phyloP scores from a whole-genome alignment of 2,888 invertebrate genomes.

The Ectemnius lituratus region DNA sequence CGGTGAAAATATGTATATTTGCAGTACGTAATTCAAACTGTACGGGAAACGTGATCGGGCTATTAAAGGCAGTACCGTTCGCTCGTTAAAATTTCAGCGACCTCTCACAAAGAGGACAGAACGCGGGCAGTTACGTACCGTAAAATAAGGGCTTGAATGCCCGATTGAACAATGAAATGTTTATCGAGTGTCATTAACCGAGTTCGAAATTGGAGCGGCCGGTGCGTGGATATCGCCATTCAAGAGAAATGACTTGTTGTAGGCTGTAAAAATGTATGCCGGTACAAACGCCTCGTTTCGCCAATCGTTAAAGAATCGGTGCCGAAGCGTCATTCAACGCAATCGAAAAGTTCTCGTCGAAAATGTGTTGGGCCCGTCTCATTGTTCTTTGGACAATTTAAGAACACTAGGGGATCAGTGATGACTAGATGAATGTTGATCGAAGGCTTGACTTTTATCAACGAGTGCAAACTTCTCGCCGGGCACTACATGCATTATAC shows the following conservation, averaged over 20 bases:
- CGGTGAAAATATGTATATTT: no score
- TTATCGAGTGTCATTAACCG: constrained; percentile 32
- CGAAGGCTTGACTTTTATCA: constrained; percentile 31
- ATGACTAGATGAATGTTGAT: constrained; percentile 13
- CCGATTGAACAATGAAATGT: constrained; percentile 40
- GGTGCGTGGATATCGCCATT: neutral
- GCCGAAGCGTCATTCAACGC: neutral
- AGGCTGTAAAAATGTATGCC: constrained; percentile 26
- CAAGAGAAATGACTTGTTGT: constrained; percentile 11
- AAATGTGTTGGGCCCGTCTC: no score
- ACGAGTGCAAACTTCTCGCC: constrained; percentile 19
- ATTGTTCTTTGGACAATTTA: no score
- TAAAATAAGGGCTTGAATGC: constrained; percentile 24
- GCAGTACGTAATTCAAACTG: neutral
- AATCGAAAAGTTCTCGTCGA: no score
- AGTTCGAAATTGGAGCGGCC: constrained; percentile 3
- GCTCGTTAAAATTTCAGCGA: constrained; percentile 14
- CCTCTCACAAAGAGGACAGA: neutral
- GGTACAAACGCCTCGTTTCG: constrained; percentile 3
- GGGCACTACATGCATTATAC: no score
- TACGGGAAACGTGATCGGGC: neutral
- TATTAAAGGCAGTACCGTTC: neutral
- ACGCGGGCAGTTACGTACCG: neutral
- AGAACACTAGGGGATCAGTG: no score
- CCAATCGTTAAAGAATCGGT: neutral